Evolutionary conservation across 2,797 vertebrate species (phyloP).

Genomic region (Mormyrus hasselquistii): DNA sequence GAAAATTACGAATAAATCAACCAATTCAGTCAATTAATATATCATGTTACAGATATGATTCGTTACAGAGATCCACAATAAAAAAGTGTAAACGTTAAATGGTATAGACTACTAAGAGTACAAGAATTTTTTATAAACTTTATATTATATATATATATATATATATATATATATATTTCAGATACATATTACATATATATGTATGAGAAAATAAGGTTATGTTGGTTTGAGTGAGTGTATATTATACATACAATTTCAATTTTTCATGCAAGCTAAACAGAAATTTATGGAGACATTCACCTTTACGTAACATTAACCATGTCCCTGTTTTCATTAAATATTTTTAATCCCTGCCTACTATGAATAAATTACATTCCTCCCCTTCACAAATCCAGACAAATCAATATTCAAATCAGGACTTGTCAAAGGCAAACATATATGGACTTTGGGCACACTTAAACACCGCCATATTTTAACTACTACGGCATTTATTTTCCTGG

Average conservation of each 20-base stretch:
- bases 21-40: not conserved
- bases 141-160: too few species aligned
- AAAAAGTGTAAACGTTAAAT: not conserved
- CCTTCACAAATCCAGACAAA: not conserved
- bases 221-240: not conserved
- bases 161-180: not conserved
- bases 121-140: not conserved
- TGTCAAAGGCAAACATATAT: not conserved
- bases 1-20: not conserved
- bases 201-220: not conserved
- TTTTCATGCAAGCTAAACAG: not conserved
- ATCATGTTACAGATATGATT: not conserved
- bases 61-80: not conserved
- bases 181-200: not conserved
- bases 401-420: not conserved
- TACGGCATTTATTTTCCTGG: not conserved
- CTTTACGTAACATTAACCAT: slow-evolving; percentile 6
- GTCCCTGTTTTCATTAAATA: not conserved
- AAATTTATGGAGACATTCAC: not conserved
- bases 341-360: not conserved
- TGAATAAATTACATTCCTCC: not conserved
- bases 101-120: not conserved
- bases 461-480: not conserved
- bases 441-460: not conserved
- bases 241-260: not conserved